Evolutionary conservation across 2,888 invertebrate genomes (phyloP), one percentile per base, ranked within the genome.

Genomic region (Hoplodrina blanda): DNA sequence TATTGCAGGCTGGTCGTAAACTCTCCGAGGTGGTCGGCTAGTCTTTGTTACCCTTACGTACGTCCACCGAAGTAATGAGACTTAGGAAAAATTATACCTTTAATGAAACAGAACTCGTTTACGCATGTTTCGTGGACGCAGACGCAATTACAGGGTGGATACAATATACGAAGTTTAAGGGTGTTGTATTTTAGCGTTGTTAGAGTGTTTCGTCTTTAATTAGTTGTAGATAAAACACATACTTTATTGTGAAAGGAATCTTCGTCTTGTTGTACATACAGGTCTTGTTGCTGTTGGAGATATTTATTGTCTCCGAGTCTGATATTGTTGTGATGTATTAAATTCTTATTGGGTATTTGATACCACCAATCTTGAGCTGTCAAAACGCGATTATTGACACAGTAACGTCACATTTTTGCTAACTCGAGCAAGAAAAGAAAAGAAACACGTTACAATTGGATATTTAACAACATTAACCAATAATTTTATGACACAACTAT

Each of bases 1-100:
- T 94, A 94, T 94, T 94, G 92, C 89, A 87, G 88, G 87, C 84
- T 83, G 88, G 85, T 92, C 94, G 91, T 95, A 95, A 94, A 94
- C 90, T 91, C 87, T 86, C 89, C 82, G 85, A 90, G 90, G 90
- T 90, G 89, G 87, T 88, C 87, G 85, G 85, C 88, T 81, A 86
- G 85, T 88, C 88, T 85, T 85, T 82, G 84, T 85, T 88, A 82
- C 87, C 83, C 85, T 82, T 87, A 80, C 86, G 79, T 83, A 83
- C 84, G 71, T 81, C 82, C 84, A 77, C 81, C 87, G 80, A 87
- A 91, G 91, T 93, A 93, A 93, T 91, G 92, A 93, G 91, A 87
- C 91, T 87, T 82, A 87, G 88, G 89, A 91, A 92, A 92, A 92
- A 92, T 90, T 91, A 92, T 91, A 91, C 89, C 88, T 89, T 91